These are phyloP conservation scores for Rhingia campestris DNA, from an alignment of 2,888 invertebrate species.

Conservation along the genomic window DNA sequence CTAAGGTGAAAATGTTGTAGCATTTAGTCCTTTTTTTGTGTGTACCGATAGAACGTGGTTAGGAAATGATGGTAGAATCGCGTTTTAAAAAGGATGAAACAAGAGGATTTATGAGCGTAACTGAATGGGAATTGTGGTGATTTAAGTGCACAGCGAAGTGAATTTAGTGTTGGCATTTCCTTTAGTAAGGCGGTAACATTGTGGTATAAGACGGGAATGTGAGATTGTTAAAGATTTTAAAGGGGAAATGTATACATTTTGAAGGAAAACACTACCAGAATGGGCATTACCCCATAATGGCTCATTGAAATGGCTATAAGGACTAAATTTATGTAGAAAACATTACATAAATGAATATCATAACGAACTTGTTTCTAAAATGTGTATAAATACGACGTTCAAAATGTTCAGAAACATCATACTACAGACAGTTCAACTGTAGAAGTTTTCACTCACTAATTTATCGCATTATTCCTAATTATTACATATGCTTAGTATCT, in stretches of 20 bases:
- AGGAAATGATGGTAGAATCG: slow-evolving; percentile 39
- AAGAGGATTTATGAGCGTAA: slow-evolving; percentile 26
- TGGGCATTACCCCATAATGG: no score
- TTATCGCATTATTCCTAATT: no score
- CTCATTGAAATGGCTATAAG: no score
- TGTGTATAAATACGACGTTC: no score
- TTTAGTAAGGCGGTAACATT: background rate
- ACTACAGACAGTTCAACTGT: no score
- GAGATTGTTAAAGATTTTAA: background rate
- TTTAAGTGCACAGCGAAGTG: slow-evolving; percentile 34
- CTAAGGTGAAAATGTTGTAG: slow-evolving; percentile 26
- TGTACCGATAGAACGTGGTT: slow-evolving; percentile 2
- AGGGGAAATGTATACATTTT: background rate
- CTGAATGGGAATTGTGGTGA: slow-evolving; percentile 37
- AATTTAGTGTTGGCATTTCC: slow-evolving; percentile 27
- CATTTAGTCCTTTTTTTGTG: slow-evolving; percentile 9
- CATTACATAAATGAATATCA: no score
- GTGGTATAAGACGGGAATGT: background rate
- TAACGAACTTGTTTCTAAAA: no score
- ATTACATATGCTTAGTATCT: no score
- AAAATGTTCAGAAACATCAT: no score
- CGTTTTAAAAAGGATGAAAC: slow-evolving; percentile 17
- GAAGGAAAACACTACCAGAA: background rate
- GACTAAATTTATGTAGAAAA: no score
- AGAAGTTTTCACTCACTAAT: no score